A percentile compares a stretch with the other conserved stretches of the same genome.
Conservation (phyloP, 2,113 vertebrate species). For the Pampusana beccarii region DNA sequence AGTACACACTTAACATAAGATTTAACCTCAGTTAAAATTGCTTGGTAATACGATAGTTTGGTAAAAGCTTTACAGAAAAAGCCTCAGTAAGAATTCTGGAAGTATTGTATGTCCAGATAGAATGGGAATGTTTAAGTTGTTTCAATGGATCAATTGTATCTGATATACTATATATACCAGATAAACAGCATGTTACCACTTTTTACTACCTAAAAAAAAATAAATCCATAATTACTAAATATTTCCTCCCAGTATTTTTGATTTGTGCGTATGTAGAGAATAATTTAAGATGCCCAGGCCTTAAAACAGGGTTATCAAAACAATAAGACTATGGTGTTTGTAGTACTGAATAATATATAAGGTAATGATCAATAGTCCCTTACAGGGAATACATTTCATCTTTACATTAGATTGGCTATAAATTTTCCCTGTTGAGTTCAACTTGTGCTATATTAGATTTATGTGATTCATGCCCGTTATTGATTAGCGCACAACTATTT, state of each 20-base stretch:
- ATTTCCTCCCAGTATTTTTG: background rate
- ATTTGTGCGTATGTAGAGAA: background rate
- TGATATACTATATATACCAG: background rate
- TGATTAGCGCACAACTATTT: slow-evolving; percentile 56
- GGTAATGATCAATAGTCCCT: slow-evolving; percentile 43
- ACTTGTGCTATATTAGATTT: slow-evolving; percentile 45
- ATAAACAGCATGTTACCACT: background rate
- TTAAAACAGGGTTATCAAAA: slow-evolving; percentile 25
- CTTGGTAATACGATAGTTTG: slow-evolving; percentile 19
- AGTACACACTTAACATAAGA: background rate
- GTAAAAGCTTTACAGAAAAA: slow-evolving; percentile 49
- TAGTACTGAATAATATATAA: slow-evolving; percentile 57
- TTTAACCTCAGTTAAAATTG: slow-evolving; percentile 25
- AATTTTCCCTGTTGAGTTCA: slow-evolving; percentile 50
- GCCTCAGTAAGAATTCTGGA: slow-evolving; percentile 11
- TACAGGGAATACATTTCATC: slow-evolving; percentile 48
- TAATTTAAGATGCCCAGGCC: slow-evolving; percentile 1
- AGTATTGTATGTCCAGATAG: background rate
- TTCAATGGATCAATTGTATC: background rate
- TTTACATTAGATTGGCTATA: slow-evolving; percentile 26
- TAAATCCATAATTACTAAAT: background rate
- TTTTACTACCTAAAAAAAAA: background rate
- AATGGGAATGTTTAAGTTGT: background rate
- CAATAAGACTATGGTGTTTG: background rate
- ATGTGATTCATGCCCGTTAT: slow-evolving; percentile 46